Base-by-base conservation (phyloP, 2,797 vertebrate genomes). In the Graptemys geographica region DNA sequence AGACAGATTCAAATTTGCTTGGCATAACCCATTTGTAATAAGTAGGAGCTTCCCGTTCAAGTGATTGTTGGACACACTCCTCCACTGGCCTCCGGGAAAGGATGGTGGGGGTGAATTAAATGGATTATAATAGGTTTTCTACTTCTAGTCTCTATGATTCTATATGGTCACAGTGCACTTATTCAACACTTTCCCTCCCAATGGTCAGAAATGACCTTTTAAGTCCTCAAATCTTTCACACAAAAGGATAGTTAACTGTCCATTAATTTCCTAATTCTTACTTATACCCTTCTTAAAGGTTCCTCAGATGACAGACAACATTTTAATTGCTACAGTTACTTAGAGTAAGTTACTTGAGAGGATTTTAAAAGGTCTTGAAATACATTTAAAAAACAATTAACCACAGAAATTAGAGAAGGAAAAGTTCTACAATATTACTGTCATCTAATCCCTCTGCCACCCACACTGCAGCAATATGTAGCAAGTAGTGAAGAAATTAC, bases 401-500 rank as follows among this genome's bases (percentile, higher is more conserved):
- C 44, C 44, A 49, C 49, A 49, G 41, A 78, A 49, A 47, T 78
- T 31, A 49, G 74, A 76, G 41, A 47, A 86, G 44, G 37, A 84
- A 91, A 81, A 72, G 16, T 83, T 88, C 74, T 53, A 49, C 0
- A 0, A 12, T 72, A 79, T 9, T 41, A 49, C 33, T 41, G 69
- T 90, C 69, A 88, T 41, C 90, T 83, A 86, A 92, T 55, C 41
- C 78, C 62, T 74, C 6, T 4, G 49, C 74, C 76, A 90, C 87
- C 80, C 79, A 76, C 72, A 31, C 21, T 47, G 74, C 44, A 78
- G 74, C 44, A 83, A 93, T 23, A 52, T 1, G 62, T 80, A 92
- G 56, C 82, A 96, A 51, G 65, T 51, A 81, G 23, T 49, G 78
- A 87, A 69, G 86, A 94, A 88, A 28, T 85, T 62, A 78, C 86